Base-by-base conservation (phyloP, 2,888 invertebrate genomes). In the Drosophila kambysellisi region DNA sequence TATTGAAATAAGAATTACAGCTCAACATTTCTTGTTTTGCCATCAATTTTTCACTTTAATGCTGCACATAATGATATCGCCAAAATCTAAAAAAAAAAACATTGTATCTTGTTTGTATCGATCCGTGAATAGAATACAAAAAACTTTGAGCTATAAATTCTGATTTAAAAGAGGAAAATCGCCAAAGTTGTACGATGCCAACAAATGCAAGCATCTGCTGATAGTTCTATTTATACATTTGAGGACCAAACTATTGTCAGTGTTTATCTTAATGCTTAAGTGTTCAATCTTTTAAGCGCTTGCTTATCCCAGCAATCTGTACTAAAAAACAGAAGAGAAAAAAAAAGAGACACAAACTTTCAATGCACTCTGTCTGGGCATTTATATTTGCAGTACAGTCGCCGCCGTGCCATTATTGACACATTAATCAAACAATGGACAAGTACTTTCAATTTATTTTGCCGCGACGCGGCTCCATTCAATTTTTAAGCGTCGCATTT, bases 361-460 rank as follows among this genome's bases (percentile, higher is more conserved):
- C 56, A 57, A 56, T 74, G 43, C 59, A 56, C 48, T 59, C 25
- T 29, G 17, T 33, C n/a, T 30, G 11, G 12, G 57, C n/a, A 20
- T 73, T 43, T 60, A 20, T 60, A 46, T 32, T 41, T 51, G 41
- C 60, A 25, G 60, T 58, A 60, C 53, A 54, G 64, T 51, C 41
- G 50, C 63, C 71, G 25, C 63, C 71, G 25, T 54, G 67, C 79
- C 79, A 84, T 86, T 88, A 86, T 89, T 89, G 85, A 89, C 90
- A 88, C 90, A 86, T 86, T 86, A 88, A 89, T 86, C 85, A 86
- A 86, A 88, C 88, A 86, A 86, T 82, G 85, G 88, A 77, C 82
- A 82, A 85, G 85, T 89, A 82, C 90, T 86, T 89, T 89, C 85
- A 89, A 86, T 86, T 89, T 88, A 89, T 89, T 76, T 86, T 67